Conservation (phyloP, 2,888 invertebrate species). For the Melanostoma scalare region DNA sequence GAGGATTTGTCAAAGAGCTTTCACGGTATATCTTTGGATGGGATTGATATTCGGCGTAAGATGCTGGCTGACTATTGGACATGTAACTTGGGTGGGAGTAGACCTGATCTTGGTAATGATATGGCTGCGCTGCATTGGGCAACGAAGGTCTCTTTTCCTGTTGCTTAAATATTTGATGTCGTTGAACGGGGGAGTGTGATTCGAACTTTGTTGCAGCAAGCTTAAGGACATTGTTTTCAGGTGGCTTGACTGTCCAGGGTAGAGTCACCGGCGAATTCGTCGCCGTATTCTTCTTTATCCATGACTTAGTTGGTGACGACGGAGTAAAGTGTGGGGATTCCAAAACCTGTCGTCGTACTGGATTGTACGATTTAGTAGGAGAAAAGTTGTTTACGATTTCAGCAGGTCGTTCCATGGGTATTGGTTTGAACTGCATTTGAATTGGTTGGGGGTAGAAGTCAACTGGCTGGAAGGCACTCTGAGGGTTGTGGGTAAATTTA, state of each 20-base stretch:
- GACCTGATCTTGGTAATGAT: conserved; percentile 47
- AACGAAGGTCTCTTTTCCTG: conserved; percentile 80
- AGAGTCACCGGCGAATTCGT: conserved; percentile 78
- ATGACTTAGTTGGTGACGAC: conserved; percentile 75
- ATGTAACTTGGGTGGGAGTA: conserved; percentile 52
- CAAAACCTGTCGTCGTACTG: conserved; percentile 32
- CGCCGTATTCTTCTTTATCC: conserved; percentile 75
- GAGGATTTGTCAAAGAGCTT: conserved; percentile 80
- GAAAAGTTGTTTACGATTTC: conserved; percentile 74
- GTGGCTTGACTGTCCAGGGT: conserved; percentile 83
- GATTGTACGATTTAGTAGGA: conserved; percentile 66
- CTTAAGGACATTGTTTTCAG: conserved; percentile 83
- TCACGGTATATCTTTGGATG: conserved; percentile 63
- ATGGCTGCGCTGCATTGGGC: conserved; percentile 79
- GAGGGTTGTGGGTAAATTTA: conserved; percentile 89
- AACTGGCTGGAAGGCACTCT: conserved; percentile 88
- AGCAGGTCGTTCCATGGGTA: conserved; percentile 67
- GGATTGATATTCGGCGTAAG: conserved; percentile 76
- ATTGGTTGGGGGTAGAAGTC: conserved; percentile 76
- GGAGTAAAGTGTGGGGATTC: conserved; percentile 73
- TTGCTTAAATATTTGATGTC: conserved; percentile 78
- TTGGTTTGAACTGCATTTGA: conserved; percentile 78
- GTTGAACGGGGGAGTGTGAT: conserved; percentile 77
- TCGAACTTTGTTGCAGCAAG: conserved; percentile 85
- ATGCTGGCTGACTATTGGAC: conserved; percentile 57